phyloP scores from a whole-genome alignment of 2,797 vertebrate genomes.

The Leptatherina wallacei region DNA sequence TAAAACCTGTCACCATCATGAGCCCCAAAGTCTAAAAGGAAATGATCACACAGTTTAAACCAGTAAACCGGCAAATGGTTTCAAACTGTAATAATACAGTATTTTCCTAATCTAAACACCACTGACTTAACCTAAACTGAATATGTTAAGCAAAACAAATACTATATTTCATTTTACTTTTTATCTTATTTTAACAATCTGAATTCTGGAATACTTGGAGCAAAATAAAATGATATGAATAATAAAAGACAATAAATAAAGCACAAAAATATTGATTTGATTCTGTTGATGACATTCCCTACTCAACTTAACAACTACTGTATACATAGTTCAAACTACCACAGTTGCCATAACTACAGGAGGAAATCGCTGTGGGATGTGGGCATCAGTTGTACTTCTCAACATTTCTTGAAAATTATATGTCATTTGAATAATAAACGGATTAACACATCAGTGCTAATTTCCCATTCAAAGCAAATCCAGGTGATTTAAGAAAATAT shows the following conservation, averaged over 20 bases:
- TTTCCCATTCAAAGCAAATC: not conserved
- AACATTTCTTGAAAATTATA: not conserved
- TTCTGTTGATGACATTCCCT: not conserved
- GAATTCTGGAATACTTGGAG: not conserved
- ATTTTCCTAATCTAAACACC: no score
- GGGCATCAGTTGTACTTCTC: not conserved
- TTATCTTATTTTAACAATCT: no score
- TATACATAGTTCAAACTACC: not conserved
- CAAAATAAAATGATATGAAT: not conserved
- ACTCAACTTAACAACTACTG: not conserved
- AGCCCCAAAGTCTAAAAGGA: no score
- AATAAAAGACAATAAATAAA: not conserved
- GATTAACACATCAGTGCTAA: not conserved
- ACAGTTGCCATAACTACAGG: not conserved
- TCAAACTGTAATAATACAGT: no score
- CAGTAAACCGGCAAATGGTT: no score
- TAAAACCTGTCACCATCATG: no score
- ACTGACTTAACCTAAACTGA: no score
- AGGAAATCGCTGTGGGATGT: not conserved
- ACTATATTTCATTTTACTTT: no score
- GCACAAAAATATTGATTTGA: not conserved
- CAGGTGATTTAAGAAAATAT: not conserved
- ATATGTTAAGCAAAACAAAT: no score
- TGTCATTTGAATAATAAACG: not conserved
- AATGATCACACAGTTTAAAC: no score